Percentiles rank a stretch among this genome's conserved stretches.
These are phyloP conservation scores for Semicossyphus pulcher DNA, from an alignment of 2,113 vertebrate genomes.

Conservation along the genomic window DNA sequence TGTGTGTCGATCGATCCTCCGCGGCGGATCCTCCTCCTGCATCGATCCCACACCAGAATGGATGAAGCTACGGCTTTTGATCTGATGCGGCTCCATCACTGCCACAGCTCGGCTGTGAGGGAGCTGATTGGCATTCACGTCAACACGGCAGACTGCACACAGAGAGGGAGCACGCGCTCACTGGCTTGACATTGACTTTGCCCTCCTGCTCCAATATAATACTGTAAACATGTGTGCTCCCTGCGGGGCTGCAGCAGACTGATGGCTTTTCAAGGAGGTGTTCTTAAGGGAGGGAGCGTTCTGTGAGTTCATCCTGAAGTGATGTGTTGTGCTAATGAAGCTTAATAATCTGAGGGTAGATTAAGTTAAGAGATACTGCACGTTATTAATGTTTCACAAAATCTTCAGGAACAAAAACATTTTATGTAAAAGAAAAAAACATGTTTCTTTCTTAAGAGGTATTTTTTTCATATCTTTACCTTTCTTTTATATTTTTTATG, in stretches of 20 bases:
- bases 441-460: too few relatives aligned
- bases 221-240: neutral
- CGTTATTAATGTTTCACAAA: too few relatives aligned
- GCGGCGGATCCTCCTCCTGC: neutral
- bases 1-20: conserved; percentile 29
- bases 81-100: conserved; percentile 38
- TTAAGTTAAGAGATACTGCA: neutral
- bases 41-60: conserved; percentile 31
- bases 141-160: conserved; percentile 4
- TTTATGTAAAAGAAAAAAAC: too few relatives aligned
- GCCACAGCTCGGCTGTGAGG: neutral
- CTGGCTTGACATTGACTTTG: neutral
- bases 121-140: conserved; percentile 21
- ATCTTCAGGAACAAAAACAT: too few relatives aligned
- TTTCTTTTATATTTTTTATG: too few relatives aligned
- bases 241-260: neutral
- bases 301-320: neutral
- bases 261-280: neutral
- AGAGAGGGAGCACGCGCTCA: neutral
- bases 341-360: neutral
- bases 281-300: neutral
- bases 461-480: too few relatives aligned
- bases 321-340: neutral
- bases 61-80: conserved; percentile 39
- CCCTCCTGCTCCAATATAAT: neutral